These are phyloP conservation scores for Argyrosomus regius DNA, from an alignment of 2,797 vertebrate genomes.

Conservation along the genomic window DNA sequence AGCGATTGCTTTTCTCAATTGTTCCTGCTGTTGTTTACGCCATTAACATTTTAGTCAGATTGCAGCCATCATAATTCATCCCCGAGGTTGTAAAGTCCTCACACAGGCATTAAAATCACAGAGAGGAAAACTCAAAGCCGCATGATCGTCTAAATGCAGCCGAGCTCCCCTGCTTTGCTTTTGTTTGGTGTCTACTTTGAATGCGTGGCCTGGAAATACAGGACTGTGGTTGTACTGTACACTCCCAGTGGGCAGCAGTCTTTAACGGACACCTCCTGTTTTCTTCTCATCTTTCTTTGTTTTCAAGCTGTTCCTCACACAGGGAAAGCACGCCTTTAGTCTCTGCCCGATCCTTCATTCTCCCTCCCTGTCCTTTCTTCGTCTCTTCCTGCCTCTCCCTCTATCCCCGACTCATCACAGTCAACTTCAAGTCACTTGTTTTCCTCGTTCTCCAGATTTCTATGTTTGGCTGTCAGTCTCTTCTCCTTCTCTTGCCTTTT, in stretches of 20 bases:
- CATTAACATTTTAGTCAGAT: constrained; percentile 61
- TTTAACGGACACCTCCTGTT: constrained; percentile 32
- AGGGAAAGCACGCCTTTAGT: constrained; percentile 24
- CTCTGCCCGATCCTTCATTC: constrained; percentile 6
- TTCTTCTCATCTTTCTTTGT: constrained; percentile 46
- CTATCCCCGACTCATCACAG: background rate
- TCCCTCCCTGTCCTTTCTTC: background rate
- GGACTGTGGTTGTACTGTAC: constrained; percentile 1
- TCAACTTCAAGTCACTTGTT: background rate
- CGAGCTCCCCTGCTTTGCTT: constrained; percentile 5
- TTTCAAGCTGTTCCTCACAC: constrained; percentile 52
- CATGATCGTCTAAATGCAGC: constrained; percentile 5
- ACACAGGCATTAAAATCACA: constrained; percentile 28
- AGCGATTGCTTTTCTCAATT: constrained; percentile 58
- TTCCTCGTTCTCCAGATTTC: background rate
- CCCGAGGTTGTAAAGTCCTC: constrained; percentile 37
- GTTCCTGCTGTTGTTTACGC: constrained; percentile 51
- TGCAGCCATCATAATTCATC: constrained; percentile 58
- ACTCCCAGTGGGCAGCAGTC: constrained; percentile 18
- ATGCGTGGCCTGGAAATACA: constrained; percentile 12
- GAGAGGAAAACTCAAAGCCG: constrained; percentile 32
- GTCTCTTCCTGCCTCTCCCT: background rate
- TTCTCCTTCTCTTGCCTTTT: constrained; percentile 5
- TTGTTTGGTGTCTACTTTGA: constrained; percentile 4
- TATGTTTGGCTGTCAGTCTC: constrained; percentile 20